Percentiles rank a stretch among this genome's conserved stretches.
Evolutionary conservation across 2,797 vertebrate genomes (phyloP).

Genomic region (Pyrocephalus nanus): DNA sequence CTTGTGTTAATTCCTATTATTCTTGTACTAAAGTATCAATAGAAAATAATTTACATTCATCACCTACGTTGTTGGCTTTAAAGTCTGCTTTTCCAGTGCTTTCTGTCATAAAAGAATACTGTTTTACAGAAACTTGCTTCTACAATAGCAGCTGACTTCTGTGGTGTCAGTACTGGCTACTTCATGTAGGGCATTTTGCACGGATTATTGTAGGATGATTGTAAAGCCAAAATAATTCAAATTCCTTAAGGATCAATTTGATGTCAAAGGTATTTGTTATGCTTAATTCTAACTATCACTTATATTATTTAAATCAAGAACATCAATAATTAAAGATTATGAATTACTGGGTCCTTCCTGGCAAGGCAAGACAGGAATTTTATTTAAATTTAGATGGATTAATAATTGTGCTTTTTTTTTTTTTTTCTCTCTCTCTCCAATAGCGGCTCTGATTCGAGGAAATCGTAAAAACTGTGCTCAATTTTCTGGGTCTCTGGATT

Average conservation of each 20-base stretch:
- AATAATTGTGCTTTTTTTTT: neutral
- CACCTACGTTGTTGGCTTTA: neutral
- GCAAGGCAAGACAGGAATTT: neutral
- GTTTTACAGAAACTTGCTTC: neutral
- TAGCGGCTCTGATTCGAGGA: constrained; percentile 93
- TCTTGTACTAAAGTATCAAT: neutral
- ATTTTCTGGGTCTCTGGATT: constrained; percentile 93
- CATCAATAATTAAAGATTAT: neutral
- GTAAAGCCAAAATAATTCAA: neutral
- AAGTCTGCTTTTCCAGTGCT: neutral
- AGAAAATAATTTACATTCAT: neutral
- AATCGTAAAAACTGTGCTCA: constrained; percentile 98
- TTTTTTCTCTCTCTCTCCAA: neutral
- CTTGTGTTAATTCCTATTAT: neutral
- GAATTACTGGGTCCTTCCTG: neutral
- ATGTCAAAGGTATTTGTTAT: neutral
- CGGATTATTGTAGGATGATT: neutral
- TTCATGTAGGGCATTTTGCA: neutral
- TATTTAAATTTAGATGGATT: neutral
- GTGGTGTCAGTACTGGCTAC: neutral
- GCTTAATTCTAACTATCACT: neutral
- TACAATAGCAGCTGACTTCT: neutral
- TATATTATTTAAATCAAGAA: neutral
- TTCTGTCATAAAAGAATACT: neutral
- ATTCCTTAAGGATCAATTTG: neutral